Base-by-base conservation (phyloP, 2,888 invertebrate species). In the Cephus spinipes region DNA sequence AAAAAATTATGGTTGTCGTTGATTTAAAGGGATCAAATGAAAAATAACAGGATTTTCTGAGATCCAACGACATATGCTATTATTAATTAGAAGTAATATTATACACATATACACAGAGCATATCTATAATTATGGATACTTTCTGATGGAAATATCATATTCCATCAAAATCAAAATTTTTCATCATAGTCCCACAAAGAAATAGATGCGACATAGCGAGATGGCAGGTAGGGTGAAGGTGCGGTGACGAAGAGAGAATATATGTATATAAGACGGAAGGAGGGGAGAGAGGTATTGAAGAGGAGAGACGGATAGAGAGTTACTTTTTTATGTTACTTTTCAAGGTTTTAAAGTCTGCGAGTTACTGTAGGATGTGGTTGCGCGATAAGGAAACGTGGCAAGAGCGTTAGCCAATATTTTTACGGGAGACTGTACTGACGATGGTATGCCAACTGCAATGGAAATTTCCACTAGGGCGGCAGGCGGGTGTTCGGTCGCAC, bases 401-500 rank as follows among this genome's bases (percentile, higher is more conserved):
- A 23, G 55, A 55, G 40, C 31, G 23, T 77, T 75, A 79, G 77
- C 55, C 32, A 71, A 69, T 80, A 83, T 82, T 89, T 89, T 89
- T 87, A 85, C 80, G 80, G 79, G 78, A 71, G 89, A 89, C 89
- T 90, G 90, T 90, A 90, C 89, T 78, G 79, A 81, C 82, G 83
- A 83, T 82, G 85, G 86, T 87, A 87, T 89, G 87, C 89, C 88
- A 89, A 90, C 89, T 90, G 89, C 87, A 90, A 87, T 89, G 90
- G 90, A 90, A 90, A 90, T 90, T 90, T 90, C 90, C 90, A 89
- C 87, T 87, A 85, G 83, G 84, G 84, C 82, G 83, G 82, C 55
- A 15, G 55, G 55, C 55, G 55, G 55, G 9, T 55, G 23, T 55
- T 55, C 55, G 55, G 55, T 55, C 55, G 23, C 55, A 55, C 55